These are phyloP conservation scores for Orthonychiurus folsomi DNA, from an alignment of 2,888 invertebrate genomes.

Conservation along the genomic window DNA sequence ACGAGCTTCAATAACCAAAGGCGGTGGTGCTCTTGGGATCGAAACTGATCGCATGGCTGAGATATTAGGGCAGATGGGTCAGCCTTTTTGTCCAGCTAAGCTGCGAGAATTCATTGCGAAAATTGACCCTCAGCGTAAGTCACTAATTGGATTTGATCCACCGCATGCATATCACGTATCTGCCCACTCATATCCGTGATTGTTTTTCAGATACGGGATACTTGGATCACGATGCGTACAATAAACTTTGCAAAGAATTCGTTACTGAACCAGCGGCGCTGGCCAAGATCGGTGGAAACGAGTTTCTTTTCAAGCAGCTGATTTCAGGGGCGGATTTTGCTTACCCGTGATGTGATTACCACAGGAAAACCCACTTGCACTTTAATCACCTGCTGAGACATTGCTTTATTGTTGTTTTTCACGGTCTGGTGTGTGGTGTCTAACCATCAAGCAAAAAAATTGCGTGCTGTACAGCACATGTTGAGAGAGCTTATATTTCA, in stretches of 20 bases:
- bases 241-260: constrained; percentile 11
- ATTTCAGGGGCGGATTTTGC: constrained; percentile 1
- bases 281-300: constrained; percentile 8
- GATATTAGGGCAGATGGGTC: constrained; percentile 9
- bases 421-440: no score
- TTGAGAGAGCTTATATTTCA: no score
- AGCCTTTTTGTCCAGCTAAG: neutral
- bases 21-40: neutral
- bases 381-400: no score
- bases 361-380: no score
- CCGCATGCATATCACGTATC: neutral
- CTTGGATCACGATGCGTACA: constrained; percentile 5
- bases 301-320: constrained; percentile 11
- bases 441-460: no score
- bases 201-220: constrained; percentile 6
- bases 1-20: neutral
- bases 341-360: constrained; percentile 7
- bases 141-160: neutral
- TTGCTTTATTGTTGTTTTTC: no score
- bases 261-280: constrained; percentile 4
- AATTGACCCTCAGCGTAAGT: constrained; percentile 8
- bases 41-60: neutral
- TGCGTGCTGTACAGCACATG: no score
- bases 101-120: neutral
- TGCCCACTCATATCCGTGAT: neutral